Base-by-base conservation (phyloP, 1,140 invertebrate genomes). In the Drosophila melanica region DNA sequence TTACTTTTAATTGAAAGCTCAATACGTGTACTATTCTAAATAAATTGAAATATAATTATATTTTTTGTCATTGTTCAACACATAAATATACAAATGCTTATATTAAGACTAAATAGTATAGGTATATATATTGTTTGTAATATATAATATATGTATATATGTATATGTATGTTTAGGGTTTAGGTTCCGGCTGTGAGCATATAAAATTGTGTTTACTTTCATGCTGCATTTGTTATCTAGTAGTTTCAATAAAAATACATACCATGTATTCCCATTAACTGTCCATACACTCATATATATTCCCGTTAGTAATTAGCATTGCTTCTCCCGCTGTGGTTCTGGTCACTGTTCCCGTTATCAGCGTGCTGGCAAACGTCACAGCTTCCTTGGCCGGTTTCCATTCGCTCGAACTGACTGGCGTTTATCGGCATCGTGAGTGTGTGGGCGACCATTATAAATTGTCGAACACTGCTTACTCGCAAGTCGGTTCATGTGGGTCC, bases 391-490 rank as follows among this genome's bases (percentile, higher is more conserved):
- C 44, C 12, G 12, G 27, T 30, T 33, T 14, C 12, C 30, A 20
- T 18, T 35, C 8, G 27, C 16, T 53, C 30, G 27, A 30, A 35
- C n/a, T 47, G 35, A 16, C n/a, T 47, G 35, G n/a, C 27, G 55
- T 37, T 62, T 68, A 62, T 68, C 65, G 39, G n/a, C 16, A 12
- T 45, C 11, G 14, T 35, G 27, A 3, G n/a, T 45, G 51, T 47
- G 47, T 18, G n/a, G 10, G 16, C 18, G 50, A 62, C 66, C 66
- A 30, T 63, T 63, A 69, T 53, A 62, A 41, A 57, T 8, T 23
- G 33, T 20, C 33, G 30, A 4, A 35, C 10, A 37, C 35, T 39
- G 18, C 4, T 53, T 18, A 12, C 18, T 53, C 9, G 23, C 0
- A 51, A 11, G 48, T 51, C 48, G 16, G 35, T 9, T 54, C 33